Evolutionary conservation across 2,888 invertebrate genomes (phyloP).

Genomic region (Zele albiditarsus): DNA sequence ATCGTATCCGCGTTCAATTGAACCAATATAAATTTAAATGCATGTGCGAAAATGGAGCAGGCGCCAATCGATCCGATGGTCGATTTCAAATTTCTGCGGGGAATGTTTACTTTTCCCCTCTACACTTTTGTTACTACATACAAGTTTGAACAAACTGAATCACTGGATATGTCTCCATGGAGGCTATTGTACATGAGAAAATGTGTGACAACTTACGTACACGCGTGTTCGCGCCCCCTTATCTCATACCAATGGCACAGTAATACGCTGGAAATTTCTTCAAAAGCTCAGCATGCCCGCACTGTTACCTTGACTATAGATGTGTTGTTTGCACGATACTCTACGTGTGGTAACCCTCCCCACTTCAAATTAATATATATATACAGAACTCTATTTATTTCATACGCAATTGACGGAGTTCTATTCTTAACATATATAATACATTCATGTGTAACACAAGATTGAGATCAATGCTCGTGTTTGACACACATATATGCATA

Average conservation of each 20-base stretch:
- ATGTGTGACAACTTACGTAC: background rate
- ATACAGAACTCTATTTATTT: slow-evolving; percentile 38
- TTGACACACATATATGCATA: background rate
- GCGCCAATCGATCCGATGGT: background rate
- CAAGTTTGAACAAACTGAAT: background rate
- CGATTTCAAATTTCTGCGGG: background rate
- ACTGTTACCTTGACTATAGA: slow-evolving; percentile 49
- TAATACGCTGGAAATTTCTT: slow-evolving; percentile 42
- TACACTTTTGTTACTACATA: background rate
- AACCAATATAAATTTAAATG: too few species aligned
- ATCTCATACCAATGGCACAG: slow-evolving; percentile 46
- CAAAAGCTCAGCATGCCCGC: slow-evolving; percentile 60
- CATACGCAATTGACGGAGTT: background rate
- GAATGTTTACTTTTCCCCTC: background rate
- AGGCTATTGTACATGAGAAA: background rate
- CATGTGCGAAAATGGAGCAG: too few species aligned
- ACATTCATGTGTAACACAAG: background rate
- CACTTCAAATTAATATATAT: slow-evolving; percentile 43
- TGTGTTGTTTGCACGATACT: slow-evolving; percentile 41
- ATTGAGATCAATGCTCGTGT: slow-evolving; percentile 12
- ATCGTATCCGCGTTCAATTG: too few species aligned
- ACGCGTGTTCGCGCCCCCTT: background rate
- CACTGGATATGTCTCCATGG: background rate
- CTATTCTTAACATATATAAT: background rate
- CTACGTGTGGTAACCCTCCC: slow-evolving; percentile 40